Percentiles rank a stretch among this genome's conserved stretches.
Evolutionary conservation across 2,113 vertebrate species (phyloP).

Genomic region (Tricholaema leucomelas): DNA sequence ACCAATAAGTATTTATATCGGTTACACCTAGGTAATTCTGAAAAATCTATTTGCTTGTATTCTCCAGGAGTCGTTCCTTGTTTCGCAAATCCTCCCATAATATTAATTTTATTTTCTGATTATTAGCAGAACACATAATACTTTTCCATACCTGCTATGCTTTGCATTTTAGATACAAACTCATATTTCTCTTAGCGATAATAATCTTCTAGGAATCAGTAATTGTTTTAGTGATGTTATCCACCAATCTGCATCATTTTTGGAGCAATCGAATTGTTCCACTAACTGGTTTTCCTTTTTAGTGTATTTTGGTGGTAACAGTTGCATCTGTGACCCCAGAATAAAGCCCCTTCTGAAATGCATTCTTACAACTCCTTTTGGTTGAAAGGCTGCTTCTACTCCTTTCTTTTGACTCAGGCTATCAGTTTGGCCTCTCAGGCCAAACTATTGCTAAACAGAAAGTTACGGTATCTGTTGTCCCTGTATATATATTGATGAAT

Average conservation of each 20-base stretch:
- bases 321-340: background rate
- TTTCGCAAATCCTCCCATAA: background rate
- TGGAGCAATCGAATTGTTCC: background rate
- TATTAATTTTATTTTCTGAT: background rate
- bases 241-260: background rate
- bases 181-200: too few relatives aligned
- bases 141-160: background rate
- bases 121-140: background rate
- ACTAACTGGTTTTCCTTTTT: background rate
- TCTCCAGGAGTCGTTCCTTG: background rate
- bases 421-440: too few relatives aligned
- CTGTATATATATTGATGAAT: too few relatives aligned
- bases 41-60: background rate
- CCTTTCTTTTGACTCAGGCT: too few relatives aligned
- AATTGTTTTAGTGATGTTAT: background rate
- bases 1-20: background rate
- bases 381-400: too few relatives aligned
- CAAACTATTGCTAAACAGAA: too few relatives aligned
- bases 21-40: background rate
- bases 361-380: too few relatives aligned
- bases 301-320: background rate
- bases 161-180: background rate
- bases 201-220: too few relatives aligned
- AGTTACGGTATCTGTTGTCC: too few relatives aligned
- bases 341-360: background rate